Percentiles rank a stretch among this genome's conserved stretches.
phyloP scores from a whole-genome alignment of 2,113 vertebrate species.

The Tursiops truncatus region DNA sequence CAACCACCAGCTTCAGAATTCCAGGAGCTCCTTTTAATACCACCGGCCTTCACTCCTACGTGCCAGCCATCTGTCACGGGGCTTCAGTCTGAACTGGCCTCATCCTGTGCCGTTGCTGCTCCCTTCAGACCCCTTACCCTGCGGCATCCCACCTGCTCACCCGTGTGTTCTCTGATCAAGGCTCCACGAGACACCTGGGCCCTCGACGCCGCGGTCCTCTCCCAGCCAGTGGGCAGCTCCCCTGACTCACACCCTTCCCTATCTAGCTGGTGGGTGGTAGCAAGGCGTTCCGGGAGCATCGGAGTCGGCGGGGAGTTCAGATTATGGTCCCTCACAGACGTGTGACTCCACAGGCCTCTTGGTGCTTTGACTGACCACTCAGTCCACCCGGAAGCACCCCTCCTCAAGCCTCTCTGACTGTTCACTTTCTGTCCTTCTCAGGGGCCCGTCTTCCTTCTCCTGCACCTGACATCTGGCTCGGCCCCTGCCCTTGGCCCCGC shows the following conservation, averaged over 20 bases:
- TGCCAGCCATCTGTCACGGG: rapidly evolving
- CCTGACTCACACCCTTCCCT: neutral
- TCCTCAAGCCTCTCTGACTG: neutral
- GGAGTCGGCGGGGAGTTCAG: neutral
- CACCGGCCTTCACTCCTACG: neutral
- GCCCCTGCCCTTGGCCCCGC: neutral
- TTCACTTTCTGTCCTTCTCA: neutral
- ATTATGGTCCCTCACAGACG: rapidly evolving
- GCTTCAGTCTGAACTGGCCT: neutral
- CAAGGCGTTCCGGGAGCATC: no score
- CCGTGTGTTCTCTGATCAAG: neutral
- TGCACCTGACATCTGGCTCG: rapidly evolving
- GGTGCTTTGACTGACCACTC: neutral
- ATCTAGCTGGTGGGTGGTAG: rapidly evolving
- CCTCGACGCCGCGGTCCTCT: neutral
- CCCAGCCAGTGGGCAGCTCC: neutral
- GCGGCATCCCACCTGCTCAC: neutral
- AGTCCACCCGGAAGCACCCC: rapidly evolving
- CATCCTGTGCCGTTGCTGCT: neutral
- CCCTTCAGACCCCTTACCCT: neutral
- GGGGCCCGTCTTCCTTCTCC: neutral
- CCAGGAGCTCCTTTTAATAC: neutral
- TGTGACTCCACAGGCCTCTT: neutral
- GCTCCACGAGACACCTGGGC: neutral
- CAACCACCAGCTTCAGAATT: neutral